phyloP scores from a whole-genome alignment of 1,140 invertebrate genomes.

The Plodia interpunctella region DNA sequence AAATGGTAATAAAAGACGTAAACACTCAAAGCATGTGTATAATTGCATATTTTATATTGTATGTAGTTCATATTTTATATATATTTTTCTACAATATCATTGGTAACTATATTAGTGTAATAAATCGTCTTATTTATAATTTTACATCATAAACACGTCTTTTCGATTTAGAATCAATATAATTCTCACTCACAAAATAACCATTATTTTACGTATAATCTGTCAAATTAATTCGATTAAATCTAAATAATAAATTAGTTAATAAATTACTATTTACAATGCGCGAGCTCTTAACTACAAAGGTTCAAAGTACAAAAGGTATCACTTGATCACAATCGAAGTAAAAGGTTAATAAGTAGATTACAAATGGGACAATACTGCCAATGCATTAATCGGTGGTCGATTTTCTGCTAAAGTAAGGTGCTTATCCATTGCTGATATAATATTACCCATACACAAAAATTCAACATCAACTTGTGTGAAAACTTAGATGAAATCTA shows the following conservation, averaged over 20 bases:
- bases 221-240: slow-evolving; percentile 9
- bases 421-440: not conserved
- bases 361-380: not conserved
- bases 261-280: slow-evolving; percentile 60
- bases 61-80: not conserved
- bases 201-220: not conserved
- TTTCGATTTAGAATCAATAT: not conserved
- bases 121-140: slow-evolving; percentile 5
- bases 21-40: slow-evolving; percentile 24
- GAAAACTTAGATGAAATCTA: too few relatives aligned
- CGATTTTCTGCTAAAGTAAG: not conserved
- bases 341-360: not conserved
- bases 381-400: slow-evolving; percentile 14
- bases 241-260: slow-evolving; percentile 23
- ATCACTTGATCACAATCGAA: slow-evolving; percentile 12
- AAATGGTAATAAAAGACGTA: slow-evolving; percentile 19
- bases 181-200: not conserved
- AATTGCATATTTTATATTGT: slow-evolving; percentile 22
- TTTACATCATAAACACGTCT: not conserved
- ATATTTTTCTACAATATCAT: slow-evolving; percentile 21
- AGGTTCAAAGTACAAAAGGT: slow-evolving; percentile 6
- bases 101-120: slow-evolving; percentile 48
- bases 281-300: slow-evolving; percentile 28
- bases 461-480: too few relatives aligned
- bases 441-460: not conserved